These are phyloP conservation scores for Chaetodon trifasciatus DNA, from an alignment of 2,797 vertebrate species.

Conservation along the genomic window DNA sequence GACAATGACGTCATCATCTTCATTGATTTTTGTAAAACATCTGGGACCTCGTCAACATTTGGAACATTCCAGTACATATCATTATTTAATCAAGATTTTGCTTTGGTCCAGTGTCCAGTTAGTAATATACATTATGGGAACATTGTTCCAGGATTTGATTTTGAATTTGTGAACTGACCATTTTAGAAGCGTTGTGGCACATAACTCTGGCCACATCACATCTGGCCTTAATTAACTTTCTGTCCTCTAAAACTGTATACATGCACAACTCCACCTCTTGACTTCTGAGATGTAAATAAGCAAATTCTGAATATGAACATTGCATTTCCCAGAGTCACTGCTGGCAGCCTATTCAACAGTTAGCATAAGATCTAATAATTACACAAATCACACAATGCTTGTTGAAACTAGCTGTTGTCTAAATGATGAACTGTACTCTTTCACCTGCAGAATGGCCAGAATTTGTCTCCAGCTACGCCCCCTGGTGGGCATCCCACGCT, in stretches of 20 bases:
- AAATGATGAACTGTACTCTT: background rate
- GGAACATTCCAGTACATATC: too few relatives aligned
- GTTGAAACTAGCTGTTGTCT: background rate
- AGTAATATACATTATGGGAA: too few relatives aligned
- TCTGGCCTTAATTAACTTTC: background rate
- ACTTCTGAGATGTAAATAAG: background rate
- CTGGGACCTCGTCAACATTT: too few relatives aligned
- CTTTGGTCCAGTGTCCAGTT: background rate
- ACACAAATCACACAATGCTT: background rate
- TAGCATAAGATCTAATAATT: background rate
- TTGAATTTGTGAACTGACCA: too few relatives aligned
- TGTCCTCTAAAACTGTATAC: background rate
- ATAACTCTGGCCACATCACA: too few relatives aligned
- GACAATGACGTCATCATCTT: too few relatives aligned
- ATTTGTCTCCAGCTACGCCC: slow-evolving; percentile 95
- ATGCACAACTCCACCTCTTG: background rate
- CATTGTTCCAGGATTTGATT: too few relatives aligned
- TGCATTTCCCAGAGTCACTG: background rate
- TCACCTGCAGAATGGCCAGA: slow-evolving; percentile 92
- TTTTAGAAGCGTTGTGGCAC: too few relatives aligned
- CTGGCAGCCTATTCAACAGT: background rate
- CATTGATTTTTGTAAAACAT: too few relatives aligned
- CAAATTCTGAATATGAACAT: background rate
- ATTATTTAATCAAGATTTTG: background rate
- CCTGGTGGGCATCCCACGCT: slow-evolving; percentile 96